Evolutionary conservation across 1,140 invertebrate genomes (phyloP), one percentile per base, ranked within the genome.

Genomic region (Vollenhovia emeryi): DNA sequence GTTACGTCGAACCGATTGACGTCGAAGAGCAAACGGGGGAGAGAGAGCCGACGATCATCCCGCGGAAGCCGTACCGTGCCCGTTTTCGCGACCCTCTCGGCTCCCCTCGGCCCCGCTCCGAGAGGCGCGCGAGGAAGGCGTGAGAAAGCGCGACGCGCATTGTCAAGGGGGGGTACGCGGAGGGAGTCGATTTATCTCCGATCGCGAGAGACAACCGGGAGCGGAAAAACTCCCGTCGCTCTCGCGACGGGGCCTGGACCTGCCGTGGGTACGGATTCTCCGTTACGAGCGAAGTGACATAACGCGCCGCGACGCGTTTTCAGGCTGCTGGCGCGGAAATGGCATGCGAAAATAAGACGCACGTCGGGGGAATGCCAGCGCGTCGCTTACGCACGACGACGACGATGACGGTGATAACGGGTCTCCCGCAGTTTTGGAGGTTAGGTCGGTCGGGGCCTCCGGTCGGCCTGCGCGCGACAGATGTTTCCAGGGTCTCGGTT

Each of bases 391-490:
- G 36, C 18, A 79, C n/a, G 45, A 27, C 68, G 45, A n/a, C 64
- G 60, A 71, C 21, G 52, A 80, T 48, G 40, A 55, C n/a, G 86
- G 8, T 13, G 27, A 80, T 11, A 30, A 27, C 27, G 48, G 60
- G 52, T 27, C 11, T 60, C 21, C 33, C 64, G 52, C 36, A 55
- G 21, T 36, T 88, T 89, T 88, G 24, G 66, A 88, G 87, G 84
- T 89, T 89, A 89, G 60, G 83, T 82, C 71, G 57, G n/a, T n/a
- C n/a, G n/a, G n/a, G n/a, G 27, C 9, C 40, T 30, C 45, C 62
- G 24, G 27, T 33, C 45, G 62, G 27, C 21, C 66, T n/a, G 33
- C 33, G 75, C 33, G 68, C 87, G 87, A 89, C 87, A 89, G 87
- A 89, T 89, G 88, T 86, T 86, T 43, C 13, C 27, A 30, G 50